Evolutionary conservation across 2,113 vertebrate species (phyloP).

Genomic region (Cinclus mexicanus): DNA sequence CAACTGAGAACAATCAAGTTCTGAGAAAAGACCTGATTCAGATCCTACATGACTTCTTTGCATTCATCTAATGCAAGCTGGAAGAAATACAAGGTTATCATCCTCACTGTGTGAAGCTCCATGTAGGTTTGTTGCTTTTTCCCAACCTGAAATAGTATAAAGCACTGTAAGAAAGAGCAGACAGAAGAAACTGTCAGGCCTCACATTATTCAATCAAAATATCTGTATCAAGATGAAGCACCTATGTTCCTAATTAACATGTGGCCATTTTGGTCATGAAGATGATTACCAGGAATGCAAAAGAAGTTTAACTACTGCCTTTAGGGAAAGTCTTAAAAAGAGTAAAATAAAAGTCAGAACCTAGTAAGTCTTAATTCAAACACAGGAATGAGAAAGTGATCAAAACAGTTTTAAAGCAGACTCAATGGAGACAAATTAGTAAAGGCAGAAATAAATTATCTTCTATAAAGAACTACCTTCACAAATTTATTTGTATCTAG

Average conservation of each 20-base stretch:
- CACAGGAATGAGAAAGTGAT: background rate
- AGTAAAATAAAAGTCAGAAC: background rate
- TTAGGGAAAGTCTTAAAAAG: background rate
- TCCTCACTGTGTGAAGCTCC: background rate
- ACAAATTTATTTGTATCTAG: background rate
- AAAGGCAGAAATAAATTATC: background rate
- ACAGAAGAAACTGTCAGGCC: background rate
- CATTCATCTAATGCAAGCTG: background rate
- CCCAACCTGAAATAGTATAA: background rate
- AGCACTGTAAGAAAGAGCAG: background rate
- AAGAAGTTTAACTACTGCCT: background rate
- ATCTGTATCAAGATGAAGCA: background rate
- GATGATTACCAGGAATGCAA: background rate
- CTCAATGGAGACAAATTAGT: background rate
- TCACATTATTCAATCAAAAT: background rate
- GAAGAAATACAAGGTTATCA: background rate
- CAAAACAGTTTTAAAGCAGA: background rate
- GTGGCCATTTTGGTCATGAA: background rate
- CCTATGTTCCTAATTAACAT: background rate
- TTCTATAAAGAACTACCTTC: background rate
- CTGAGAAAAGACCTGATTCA: background rate
- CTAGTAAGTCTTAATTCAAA: background rate
- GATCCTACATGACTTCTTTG: background rate
- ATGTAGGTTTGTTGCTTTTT: background rate
- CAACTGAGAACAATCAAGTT: background rate